phyloP scores from a whole-genome alignment of 2,797 vertebrate genomes.

The Gallinago nigripennis region DNA sequence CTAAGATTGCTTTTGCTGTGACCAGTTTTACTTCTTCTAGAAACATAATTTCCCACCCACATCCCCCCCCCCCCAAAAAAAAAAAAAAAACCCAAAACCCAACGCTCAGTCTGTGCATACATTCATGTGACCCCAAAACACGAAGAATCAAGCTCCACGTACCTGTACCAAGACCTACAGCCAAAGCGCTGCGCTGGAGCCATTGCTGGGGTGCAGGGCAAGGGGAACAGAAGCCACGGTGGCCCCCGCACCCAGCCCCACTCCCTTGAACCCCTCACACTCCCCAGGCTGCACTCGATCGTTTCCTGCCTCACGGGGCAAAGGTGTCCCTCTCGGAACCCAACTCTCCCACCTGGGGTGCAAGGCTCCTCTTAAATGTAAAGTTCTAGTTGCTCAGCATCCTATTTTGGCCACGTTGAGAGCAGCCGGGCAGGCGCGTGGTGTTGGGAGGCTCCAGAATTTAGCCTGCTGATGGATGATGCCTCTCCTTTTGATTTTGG shows the following conservation, averaged over 20 bases:
- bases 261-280: background rate
- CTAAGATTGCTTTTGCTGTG: background rate
- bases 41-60: background rate
- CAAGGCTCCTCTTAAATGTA: background rate
- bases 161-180: slow-evolving; percentile 16
- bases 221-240: background rate
- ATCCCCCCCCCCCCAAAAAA: too few relatives aligned
- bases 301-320: background rate
- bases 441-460: too few relatives aligned
- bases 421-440: too few relatives aligned
- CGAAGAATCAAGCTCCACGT: background rate
- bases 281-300: background rate
- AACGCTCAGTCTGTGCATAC: background rate
- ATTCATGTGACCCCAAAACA: background rate
- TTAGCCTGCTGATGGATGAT: too few relatives aligned
- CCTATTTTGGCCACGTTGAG: too few relatives aligned
- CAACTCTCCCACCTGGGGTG: background rate
- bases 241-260: rapidly evolving
- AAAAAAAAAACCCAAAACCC: background rate
- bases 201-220: background rate
- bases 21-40: background rate
- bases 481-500: too few relatives aligned
- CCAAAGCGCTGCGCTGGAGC: background rate
- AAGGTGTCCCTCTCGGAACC: background rate
- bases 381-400: too few relatives aligned